Evolutionary conservation across 2,113 vertebrate genomes (phyloP).

Genomic region (Passerina amoena): DNA sequence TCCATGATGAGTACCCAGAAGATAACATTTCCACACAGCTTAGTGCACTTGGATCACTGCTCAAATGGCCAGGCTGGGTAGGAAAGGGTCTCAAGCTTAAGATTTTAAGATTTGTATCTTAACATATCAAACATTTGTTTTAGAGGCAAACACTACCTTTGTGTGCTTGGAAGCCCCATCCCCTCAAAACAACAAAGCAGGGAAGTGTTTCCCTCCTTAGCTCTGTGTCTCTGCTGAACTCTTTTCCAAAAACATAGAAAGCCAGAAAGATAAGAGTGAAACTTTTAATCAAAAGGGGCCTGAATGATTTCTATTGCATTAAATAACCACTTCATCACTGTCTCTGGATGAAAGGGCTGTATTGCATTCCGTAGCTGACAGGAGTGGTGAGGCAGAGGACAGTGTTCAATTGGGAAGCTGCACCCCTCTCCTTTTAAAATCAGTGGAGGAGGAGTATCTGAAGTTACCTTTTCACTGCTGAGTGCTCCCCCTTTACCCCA

Average conservation of each 20-base stretch:
- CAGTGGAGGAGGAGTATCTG: background rate
- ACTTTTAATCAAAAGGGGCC: conserved; percentile 27
- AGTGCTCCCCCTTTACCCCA: background rate
- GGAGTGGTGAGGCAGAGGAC: background rate
- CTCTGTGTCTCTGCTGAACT: background rate
- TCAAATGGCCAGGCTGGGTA: background rate
- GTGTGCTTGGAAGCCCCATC: background rate
- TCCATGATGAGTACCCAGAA: background rate
- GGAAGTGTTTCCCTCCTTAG: background rate
- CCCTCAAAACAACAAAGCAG: background rate
- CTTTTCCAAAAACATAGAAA: background rate
- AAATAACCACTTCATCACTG: conserved; percentile 53
- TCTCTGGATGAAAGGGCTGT: background rate
- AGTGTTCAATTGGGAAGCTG: background rate
- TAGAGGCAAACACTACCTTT: background rate
- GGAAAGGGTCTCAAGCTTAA: background rate
- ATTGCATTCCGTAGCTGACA: background rate
- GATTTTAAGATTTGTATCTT: background rate
- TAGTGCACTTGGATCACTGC: background rate
- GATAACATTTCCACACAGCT: background rate
- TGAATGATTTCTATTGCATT: conserved; percentile 45
- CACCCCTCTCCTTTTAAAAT: background rate
- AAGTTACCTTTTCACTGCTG: background rate
- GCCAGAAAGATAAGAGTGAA: conserved; percentile 1
- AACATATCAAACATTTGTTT: background rate